phyloP scores from a whole-genome alignment of 2,113 vertebrate genomes.

The Macroglossus sobrinus region DNA sequence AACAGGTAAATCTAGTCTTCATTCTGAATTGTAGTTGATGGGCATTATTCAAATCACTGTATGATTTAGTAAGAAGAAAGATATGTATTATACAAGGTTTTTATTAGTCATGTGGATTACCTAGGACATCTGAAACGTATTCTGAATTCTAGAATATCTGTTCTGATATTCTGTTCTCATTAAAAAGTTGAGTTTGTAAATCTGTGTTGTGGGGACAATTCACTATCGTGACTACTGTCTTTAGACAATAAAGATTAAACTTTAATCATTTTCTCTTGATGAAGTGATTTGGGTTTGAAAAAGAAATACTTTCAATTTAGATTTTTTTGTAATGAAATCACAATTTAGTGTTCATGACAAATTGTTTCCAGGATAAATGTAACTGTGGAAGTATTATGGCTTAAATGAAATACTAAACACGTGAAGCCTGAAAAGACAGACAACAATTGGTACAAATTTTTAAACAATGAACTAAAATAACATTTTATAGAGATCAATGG shows the following conservation, averaged over 20 bases:
- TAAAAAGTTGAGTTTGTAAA: background rate
- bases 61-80: background rate
- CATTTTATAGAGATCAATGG: background rate
- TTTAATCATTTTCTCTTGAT: background rate
- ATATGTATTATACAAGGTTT: background rate
- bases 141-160: background rate
- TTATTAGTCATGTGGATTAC: background rate
- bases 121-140: background rate
- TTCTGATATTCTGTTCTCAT: background rate
- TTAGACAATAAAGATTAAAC: background rate
- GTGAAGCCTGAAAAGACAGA: background rate
- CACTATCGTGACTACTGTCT: background rate
- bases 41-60: background rate
- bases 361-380: slow-evolving; percentile 67
- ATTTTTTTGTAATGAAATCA: slow-evolving; percentile 25
- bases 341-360: slow-evolving; percentile 11
- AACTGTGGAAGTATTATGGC: background rate
- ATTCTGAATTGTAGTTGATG: background rate
- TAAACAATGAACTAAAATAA: background rate
- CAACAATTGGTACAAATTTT: background rate
- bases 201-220: background rate
- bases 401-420: slow-evolving; percentile 31
- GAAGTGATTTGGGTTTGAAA: slow-evolving; percentile 35
- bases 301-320: background rate
- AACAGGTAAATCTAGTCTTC: slow-evolving; percentile 63